These are phyloP conservation scores for Mohoua ochrocephala DNA, from an alignment of 2,113 vertebrate genomes.

Conservation along the genomic window DNA sequence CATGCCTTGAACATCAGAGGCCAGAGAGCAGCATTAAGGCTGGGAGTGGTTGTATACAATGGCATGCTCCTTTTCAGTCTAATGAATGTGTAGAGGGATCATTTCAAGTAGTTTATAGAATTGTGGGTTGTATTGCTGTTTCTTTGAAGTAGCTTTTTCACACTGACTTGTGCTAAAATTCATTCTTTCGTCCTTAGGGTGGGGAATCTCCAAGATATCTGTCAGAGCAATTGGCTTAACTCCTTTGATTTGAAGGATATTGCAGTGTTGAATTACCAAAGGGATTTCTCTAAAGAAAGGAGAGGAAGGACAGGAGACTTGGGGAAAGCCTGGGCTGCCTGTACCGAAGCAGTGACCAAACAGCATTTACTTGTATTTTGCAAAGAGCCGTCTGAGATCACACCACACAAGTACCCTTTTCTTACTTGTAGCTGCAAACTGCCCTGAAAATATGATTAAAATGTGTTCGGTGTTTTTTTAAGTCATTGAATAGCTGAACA, in stretches of 20 bases:
- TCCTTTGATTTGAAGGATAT: conserved; percentile 29
- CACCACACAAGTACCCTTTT: neutral
- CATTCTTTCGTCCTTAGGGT: neutral
- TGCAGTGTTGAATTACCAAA: conserved; percentile 36
- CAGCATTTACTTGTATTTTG: neutral
- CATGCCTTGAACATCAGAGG: conserved; percentile 29
- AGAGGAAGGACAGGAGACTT: neutral
- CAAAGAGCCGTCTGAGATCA: neutral
- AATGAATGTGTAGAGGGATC: neutral
- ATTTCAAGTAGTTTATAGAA: neutral
- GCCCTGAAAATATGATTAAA: neutral
- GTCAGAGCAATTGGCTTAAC: conserved; percentile 30
- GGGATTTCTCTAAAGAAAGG: conserved; percentile 2
- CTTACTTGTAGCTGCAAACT: neutral
- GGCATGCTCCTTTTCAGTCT: neutral
- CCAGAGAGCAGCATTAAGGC: neutral
- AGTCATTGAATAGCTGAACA: neutral
- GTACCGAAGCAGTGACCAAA: neutral
- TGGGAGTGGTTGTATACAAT: neutral
- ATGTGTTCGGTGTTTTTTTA: neutral
- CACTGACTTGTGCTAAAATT: conserved; percentile 27
- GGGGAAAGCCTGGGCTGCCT: neutral
- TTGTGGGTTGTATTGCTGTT: neutral
- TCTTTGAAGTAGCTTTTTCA: conserved; percentile 57
- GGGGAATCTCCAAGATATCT: conserved; percentile 5